Evolutionary conservation across 2,113 vertebrate genomes (phyloP), one percentile per base, ranked within the genome.

Genomic region (Lepus timidus): DNA sequence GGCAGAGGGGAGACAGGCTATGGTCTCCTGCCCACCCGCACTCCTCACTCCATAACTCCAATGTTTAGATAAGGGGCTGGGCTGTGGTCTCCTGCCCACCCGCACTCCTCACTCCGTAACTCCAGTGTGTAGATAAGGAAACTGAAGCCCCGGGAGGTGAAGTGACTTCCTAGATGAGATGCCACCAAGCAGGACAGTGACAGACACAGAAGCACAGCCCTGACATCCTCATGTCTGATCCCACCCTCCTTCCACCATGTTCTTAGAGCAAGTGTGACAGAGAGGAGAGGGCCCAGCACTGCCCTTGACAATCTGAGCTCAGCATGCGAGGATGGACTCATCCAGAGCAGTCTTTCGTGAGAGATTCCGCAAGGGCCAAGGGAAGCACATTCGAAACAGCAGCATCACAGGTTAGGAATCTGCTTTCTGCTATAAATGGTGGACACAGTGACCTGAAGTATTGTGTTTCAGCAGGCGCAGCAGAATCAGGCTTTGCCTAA

Each of bases 311-410:
- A 73, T 44, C 44, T 44, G 44, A 33, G 51, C 33, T 75, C 61
- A 44, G 33, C 83, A 71, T 88, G 27, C 27, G 25, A 88, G 4
- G 62, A 16, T 5, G 27, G 75, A 12, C 36, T 14, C 73, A 39
- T 67, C 52, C 84, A 51, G 84, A 84, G 55, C 25, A 74, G 64
- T 62, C 27, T 70, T 65, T 94, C 78, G 29, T 23, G 94, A 74
- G 67, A 86, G 9, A 55, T 19, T 65, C 75, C 76, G 86, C 12
- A 68, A 88, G 33, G 23, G 36, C 49, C 64, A 89, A 80, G 87
- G 52, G 44, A 29, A 80, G 79, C 31, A 36, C 22, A 52, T 36
- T 90, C 80, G 71, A 19, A 19, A n/a, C 3, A 58, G 36, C 9
- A 25, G 20, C 23, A 29, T 33, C 55, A 7, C 20, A 2, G 2